Percentiles rank a stretch among this genome's conserved stretches.
phyloP scores from a whole-genome alignment of 2,888 invertebrate species.

The Ichneumon xanthorius region DNA sequence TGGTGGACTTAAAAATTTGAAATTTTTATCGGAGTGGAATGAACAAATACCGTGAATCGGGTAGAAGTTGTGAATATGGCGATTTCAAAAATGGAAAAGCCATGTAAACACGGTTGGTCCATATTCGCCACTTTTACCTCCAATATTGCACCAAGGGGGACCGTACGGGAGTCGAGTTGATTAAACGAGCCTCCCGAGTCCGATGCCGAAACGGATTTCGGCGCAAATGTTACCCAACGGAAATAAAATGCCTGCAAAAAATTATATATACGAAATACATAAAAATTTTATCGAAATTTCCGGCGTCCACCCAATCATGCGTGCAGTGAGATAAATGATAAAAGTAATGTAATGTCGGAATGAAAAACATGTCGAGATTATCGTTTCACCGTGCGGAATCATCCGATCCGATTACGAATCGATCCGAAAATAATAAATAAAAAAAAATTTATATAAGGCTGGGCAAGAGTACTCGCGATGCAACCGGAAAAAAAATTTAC shows the following conservation, averaged over 20 bases:
- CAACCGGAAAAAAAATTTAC: no score
- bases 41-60: background rate
- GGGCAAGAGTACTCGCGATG: conserved; percentile 38
- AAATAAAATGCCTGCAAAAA: background rate
- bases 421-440: background rate
- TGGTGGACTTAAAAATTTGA: conserved; percentile 1
- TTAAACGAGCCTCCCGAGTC: background rate
- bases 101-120: background rate
- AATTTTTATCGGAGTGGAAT: background rate
- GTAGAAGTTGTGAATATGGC: background rate
- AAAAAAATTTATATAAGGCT: background rate
- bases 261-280: background rate
- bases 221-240: background rate
- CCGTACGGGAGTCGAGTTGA: background rate
- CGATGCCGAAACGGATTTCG: background rate
- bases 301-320: background rate
- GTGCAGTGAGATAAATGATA: background rate
- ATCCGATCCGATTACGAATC: background rate
- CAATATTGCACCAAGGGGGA: background rate
- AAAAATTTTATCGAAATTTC: background rate
- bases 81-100: background rate
- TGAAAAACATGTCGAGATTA: background rate
- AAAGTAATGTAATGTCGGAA: background rate
- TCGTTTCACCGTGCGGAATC: background rate
- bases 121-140: background rate